Evolutionary conservation across 2,113 vertebrate species (phyloP).

Genomic region (Poicephalus meyeri): DNA sequence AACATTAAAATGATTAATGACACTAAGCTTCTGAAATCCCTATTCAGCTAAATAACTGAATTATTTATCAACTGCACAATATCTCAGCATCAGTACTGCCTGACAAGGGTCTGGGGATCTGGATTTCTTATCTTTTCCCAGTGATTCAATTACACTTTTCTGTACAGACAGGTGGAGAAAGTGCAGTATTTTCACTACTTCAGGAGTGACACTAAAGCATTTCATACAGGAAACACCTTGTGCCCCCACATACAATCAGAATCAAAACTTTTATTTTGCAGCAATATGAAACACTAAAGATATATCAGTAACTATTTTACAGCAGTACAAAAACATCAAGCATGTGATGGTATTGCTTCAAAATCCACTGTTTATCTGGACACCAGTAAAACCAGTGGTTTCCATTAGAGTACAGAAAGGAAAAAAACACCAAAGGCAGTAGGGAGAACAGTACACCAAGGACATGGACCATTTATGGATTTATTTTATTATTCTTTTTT

Average conservation of each 20-base stretch:
- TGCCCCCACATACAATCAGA: neutral
- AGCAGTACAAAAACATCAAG: neutral
- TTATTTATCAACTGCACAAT: slow-evolving; percentile 45
- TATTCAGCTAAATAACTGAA: slow-evolving; percentile 9
- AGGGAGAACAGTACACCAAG: neutral
- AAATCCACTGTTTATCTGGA: neutral
- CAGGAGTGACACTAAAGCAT: neutral
- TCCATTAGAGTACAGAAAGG: neutral
- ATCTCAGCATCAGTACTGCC: neutral
- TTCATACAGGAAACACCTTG: neutral
- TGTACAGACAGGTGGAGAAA: neutral
- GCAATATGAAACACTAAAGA: neutral
- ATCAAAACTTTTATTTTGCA: neutral
- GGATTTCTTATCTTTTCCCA: neutral
- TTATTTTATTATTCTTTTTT: neutral
- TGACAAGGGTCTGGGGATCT: slow-evolving; percentile 8
- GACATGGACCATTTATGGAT: neutral
- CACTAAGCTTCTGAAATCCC: neutral
- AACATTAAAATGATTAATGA: slow-evolving; percentile 5
- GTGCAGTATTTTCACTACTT: neutral
- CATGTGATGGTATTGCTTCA: neutral
- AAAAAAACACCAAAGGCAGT: neutral
- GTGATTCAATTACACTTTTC: neutral
- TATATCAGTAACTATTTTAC: neutral
- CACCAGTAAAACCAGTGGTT: neutral